Base-by-base conservation (phyloP, 2,888 invertebrate genomes). In the Campoletis raptor region DNA sequence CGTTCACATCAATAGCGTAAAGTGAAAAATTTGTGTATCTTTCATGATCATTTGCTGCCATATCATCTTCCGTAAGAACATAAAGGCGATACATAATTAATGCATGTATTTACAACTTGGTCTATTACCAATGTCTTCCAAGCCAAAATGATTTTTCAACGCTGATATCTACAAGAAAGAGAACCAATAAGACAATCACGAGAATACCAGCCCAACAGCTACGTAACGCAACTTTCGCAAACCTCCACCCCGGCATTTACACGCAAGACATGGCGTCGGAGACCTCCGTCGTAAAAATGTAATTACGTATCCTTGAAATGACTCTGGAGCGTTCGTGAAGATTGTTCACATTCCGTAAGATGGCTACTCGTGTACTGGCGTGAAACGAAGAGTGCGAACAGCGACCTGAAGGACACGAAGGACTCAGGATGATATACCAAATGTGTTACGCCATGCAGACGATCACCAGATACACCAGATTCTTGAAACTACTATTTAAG, bases 261-360 rank as follows among this genome's bases (percentile, higher is more conserved):
- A 85, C 85, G 86, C 78, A 77, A 73, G 86, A 87, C 86, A 88
- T 89, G 88, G 88, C 89, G 87, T 84, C 85, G 78, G 80, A 83
- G 88, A 90, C 90, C 90, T 86, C 85, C 85, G 85, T 88, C 89
- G 90, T 89, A 89, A 90, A 90, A 91, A 90, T 87, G 86, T 90
- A 90, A 91, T 91, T 91, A 89, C 90, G 84, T 88, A 85, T 88
- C 86, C 85, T 86, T 81, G 85, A 64, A 83, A 64, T 21, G 82
- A 74, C 79, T 76, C 52, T 78, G 24, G 81, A 57, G 79, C 82
- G 76, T 86, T 76, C 76, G 79, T 79, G 79, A 80, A 80, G 76
- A 67, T 48, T 74, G 67, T 74, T 80, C 80, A 48, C 85, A 86
- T 86, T 86, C 85, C 72, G 61, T 79, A 21, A 52, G 69, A 52